Evolutionary conservation across 2,888 invertebrate genomes (phyloP), one percentile per base, ranked within the genome.

Genomic region (Aethes cnicana): DNA sequence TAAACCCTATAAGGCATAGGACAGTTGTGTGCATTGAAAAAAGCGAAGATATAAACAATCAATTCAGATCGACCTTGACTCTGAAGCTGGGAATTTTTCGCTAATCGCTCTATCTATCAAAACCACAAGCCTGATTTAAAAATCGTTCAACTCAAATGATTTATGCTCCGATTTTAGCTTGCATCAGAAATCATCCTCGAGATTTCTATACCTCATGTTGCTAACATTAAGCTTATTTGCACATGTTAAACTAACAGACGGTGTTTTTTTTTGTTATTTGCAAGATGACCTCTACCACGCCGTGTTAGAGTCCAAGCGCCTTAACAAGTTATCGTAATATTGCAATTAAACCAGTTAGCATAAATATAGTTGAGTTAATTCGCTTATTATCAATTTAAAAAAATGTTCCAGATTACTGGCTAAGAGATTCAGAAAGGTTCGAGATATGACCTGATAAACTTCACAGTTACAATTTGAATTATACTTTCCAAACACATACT

Each of bases 281-380:
- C 11, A 18, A 26, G 30, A 28, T 9, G 8, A 18, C 42, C 11
- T 33, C 25, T 41, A 33, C n/a, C 9, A 20, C 18, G 4, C 9
- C 17, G 17, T 33, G 23, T 9, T 1, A 30, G 17, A 39, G n/a
- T 14, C 12, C 8, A 48, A 41, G 23, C 21, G 37, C 25, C 25
- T 39, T 25, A 39, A n/a, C 25, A n/a, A 8, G 21, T 30, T 23
- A 44, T 41, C 16, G 26, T 48, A 48, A 30, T 39, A 39, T 39
- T 50, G 21, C 43, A 23, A 35, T 42, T 21, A 42, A 49, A 35
- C 42, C 33, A 23, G 36, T 37, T 43, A 50, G 17, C 12, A 14
- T 36, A 36, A 43, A 37, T 43, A 37, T 43, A 43, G 43, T 37
- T 23, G 17, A 30, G 43, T 50, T 44, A 30, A 43, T 30, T 23